phyloP scores from a whole-genome alignment of 1,140 invertebrate genomes.

The Holcopasites calliopsidis region DNA sequence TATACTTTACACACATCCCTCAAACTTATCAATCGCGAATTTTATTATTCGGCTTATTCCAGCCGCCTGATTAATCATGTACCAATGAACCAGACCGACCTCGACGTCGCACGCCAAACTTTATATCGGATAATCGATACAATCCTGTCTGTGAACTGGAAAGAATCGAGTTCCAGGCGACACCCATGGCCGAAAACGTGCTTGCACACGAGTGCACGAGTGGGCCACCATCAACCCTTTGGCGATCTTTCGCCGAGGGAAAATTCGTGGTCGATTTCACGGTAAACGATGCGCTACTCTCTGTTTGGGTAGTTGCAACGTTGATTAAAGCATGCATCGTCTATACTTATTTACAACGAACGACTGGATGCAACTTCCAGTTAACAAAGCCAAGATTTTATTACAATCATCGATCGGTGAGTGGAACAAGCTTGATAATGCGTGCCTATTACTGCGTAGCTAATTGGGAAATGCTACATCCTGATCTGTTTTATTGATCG shows the following conservation, averaged over 20 bases:
- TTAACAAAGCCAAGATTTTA: no score
- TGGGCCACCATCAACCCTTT: background rate
- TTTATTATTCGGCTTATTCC: background rate
- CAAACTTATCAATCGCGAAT: background rate
- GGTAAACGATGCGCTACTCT: background rate
- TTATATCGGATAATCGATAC: slow-evolving; percentile 38
- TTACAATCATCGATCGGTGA: no score
- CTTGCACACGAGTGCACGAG: slow-evolving; percentile 1
- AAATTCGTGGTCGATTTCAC: slow-evolving; percentile 16
- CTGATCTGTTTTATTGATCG: no score
- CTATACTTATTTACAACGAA: no score
- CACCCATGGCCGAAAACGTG: background rate
- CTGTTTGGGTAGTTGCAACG: background rate
- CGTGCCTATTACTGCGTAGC: no score
- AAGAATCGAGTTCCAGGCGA: slow-evolving; percentile 8
- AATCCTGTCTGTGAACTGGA: slow-evolving; percentile 21
- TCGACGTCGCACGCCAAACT: background rate
- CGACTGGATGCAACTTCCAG: no score
- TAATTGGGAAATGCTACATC: no score
- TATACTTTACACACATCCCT: background rate
- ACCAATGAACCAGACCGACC: background rate
- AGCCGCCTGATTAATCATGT: slow-evolving; percentile 13
- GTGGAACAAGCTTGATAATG: no score
- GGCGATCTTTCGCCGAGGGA: no score
- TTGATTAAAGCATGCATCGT: no score